A percentile compares a stretch with the other conserved stretches of the same genome.
Conservation (phyloP, 2,113 vertebrate species). For the Scomber scombrus region DNA sequence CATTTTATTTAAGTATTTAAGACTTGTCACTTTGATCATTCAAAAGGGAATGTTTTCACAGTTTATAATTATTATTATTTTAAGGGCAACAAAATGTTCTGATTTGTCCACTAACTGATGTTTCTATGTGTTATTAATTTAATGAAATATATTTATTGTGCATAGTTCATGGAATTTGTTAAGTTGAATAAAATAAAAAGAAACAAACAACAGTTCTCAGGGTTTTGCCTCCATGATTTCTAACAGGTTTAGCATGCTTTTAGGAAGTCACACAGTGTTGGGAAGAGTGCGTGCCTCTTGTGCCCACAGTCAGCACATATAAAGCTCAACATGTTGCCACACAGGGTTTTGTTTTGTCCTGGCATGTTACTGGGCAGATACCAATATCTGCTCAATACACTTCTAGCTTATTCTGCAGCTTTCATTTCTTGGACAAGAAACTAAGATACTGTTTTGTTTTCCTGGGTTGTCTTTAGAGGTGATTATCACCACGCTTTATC, state of each 20-base stretch:
- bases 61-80: constrained; percentile 44
- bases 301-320: not conserved
- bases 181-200: constrained; percentile 71
- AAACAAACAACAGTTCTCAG: constrained; percentile 34
- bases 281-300: not conserved
- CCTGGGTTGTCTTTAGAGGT: not conserved
- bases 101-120: constrained; percentile 52
- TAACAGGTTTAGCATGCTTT: not conserved
- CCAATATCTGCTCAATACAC: not conserved
- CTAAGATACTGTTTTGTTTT: not conserved
- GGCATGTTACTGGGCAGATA: not conserved
- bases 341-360: not conserved
- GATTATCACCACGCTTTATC: not conserved
- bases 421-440: not conserved
- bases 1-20: constrained; percentile 72
- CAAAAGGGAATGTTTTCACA: constrained; percentile 73
- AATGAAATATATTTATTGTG: constrained; percentile 83
- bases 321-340: not conserved
- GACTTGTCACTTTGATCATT: constrained; percentile 65
- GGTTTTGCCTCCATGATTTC: constrained; percentile 35
- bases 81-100: constrained; percentile 60
- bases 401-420: constrained; percentile 7
- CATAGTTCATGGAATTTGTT: constrained; percentile 64
- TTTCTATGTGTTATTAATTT: constrained; percentile 75
- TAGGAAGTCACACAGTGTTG: not conserved